Base-by-base conservation (phyloP, 2,113 vertebrate species). In the Ammodytes dubius region DNA sequence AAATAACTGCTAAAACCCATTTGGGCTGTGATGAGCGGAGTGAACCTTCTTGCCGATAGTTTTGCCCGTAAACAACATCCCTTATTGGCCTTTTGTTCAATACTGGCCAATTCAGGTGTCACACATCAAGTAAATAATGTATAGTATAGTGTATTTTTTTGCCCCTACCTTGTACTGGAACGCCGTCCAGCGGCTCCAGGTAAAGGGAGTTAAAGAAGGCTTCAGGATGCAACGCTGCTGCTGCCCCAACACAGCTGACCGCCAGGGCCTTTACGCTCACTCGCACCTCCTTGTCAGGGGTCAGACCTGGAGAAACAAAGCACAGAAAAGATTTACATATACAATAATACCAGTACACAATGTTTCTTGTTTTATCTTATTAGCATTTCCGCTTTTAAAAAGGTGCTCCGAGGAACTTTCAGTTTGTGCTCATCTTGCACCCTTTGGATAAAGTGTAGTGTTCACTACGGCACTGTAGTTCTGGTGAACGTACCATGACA, bases 261-360 rank as follows among this genome's bases (percentile, higher is more conserved):
- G 98, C 97, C 93, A 99, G 89, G 0, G 98, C 97, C 93, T 99
- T 99, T 56, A 99, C 98, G 0, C 98, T 99, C 79, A 99, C 98
- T 64, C 98, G 95, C 64, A 99, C 97, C 39, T 98, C 97, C 89
- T 95, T 96, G 85, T 99, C 98, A 1, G 96, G 97, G 80, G 97
- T 97, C 91, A 99, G 90, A 58, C 95, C 98, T 99, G 85, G 1
- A 60, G 11, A 80, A 47, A 52, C 10, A 40, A 7, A 73, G 11
- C 14, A 54, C 9, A 56, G 13, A 8, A 66, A 35, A 60, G 8
- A 56, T 6, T 50, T 3, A n/a, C 1, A 77, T 27, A 42, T 27
- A 27, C 27, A 27, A 27, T 27, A 27, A n/a, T n/a, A n/a, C n/a
- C 27, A 27, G n/a, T 27, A 27, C 27, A 27, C 27, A 27, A 27